phyloP scores from a whole-genome alignment of 2,797 vertebrate species.

The Pitangus sulphuratus region DNA sequence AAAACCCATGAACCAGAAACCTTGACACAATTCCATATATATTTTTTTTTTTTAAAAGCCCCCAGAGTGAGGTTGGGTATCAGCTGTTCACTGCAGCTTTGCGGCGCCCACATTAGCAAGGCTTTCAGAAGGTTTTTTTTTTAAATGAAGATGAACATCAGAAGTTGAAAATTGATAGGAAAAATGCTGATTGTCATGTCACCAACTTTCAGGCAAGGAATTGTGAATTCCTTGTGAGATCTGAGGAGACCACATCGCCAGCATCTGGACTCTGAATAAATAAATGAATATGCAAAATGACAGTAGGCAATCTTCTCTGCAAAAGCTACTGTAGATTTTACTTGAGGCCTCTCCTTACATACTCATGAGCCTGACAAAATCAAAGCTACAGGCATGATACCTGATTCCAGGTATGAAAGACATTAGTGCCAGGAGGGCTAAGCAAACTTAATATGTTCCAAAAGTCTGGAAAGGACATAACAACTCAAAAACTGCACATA shows the following conservation, averaged over 20 bases:
- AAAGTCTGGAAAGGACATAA: not conserved
- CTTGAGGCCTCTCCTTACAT: not conserved
- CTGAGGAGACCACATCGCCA: not conserved
- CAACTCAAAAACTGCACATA: not conserved
- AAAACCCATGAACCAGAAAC: not conserved
- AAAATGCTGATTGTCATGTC: not conserved
- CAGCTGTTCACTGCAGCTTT: not conserved
- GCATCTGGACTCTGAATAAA: not conserved
- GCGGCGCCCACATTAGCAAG: not conserved
- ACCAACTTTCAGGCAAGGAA: not conserved
- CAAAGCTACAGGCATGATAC: not conserved
- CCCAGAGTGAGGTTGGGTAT: not conserved
- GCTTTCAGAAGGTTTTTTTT: not conserved
- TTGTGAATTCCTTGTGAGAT: not conserved
- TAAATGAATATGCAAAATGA: not conserved
- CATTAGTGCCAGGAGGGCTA: not conserved
- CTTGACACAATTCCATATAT: not conserved
- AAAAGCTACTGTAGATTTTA: not conserved
- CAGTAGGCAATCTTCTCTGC: not conserved
- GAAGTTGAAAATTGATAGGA: not conserved
- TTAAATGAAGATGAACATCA: not conserved
- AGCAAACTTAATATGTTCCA: not conserved
- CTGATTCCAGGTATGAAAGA: not conserved
- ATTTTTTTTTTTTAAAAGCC: not conserved
- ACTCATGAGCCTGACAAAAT: not conserved